These are phyloP conservation scores for Mimas tiliae DNA, from an alignment of 2,888 invertebrate species.

Conservation along the genomic window DNA sequence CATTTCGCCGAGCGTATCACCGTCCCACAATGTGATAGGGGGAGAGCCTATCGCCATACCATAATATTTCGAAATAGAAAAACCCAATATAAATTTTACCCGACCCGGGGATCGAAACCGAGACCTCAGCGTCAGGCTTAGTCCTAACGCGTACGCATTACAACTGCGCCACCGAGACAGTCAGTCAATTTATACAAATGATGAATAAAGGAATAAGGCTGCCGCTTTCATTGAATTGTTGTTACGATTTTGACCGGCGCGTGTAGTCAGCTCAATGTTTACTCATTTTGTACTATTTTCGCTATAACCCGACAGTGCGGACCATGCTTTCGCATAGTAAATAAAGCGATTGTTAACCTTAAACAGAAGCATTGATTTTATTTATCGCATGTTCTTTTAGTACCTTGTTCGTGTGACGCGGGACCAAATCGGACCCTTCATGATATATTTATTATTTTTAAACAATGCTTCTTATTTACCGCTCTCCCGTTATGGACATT, in stretches of 20 bases:
- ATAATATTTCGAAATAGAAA: no score
- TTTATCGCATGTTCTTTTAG: conserved; percentile 18
- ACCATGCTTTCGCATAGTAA: conserved; percentile 57
- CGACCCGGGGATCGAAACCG: no score
- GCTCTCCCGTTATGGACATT: conserved; percentile 4
- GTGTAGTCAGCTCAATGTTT: not conserved
- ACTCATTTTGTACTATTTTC: conserved; percentile 53
- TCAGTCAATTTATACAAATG: not conserved
- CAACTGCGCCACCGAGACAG: no score
- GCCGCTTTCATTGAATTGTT: conserved; percentile 19
- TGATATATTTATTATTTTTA: conserved; percentile 19
- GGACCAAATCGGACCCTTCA: conserved; percentile 17
- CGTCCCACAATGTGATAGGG: no score
- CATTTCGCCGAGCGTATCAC: no score
- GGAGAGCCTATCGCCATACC: no score
- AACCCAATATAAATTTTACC: no score
- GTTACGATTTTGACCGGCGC: not conserved
- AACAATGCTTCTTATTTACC: conserved; percentile 8
- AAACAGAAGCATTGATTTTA: conserved; percentile 27
- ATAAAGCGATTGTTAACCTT: conserved; percentile 59
- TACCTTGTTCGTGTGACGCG: conserved; percentile 15
- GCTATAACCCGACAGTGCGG: conserved; percentile 44
- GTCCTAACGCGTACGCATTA: no score
- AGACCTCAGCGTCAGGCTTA: no score
- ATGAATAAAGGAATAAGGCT: conserved; percentile 9